Base-by-base conservation (phyloP, 2,888 invertebrate genomes). In the Acleris holmiana region DNA sequence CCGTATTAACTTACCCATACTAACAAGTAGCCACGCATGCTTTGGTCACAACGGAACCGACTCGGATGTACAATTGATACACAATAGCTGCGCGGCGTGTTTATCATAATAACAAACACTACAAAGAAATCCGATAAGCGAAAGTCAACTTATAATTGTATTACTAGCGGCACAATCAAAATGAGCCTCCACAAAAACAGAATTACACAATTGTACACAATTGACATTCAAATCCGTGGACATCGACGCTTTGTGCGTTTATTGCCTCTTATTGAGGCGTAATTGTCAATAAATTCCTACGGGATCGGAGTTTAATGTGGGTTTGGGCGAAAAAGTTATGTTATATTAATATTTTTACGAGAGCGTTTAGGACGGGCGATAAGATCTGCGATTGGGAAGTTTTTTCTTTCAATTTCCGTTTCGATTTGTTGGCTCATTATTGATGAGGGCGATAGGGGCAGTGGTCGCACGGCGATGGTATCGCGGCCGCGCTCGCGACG, bases 281-380 rank as follows among this genome's bases (percentile, higher is more conserved):
- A 92, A 92, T 92, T 92, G 91, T 89, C 91, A 91, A 92, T 92
- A 92, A 91, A 92, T 91, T 91, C 82, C 89, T 89, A 90, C 88
- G 90, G 91, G 92, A 91, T 87, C 84, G 85, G 84, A 87, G 83
- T 87, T 91, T 90, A 91, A 92, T 92, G 91, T 92, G 92, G 92
- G 92, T 91, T 91, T 92, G 89, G 87, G 91, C 90, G 88, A 75
- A 90, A 92, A 92, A 91, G 90, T 91, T 91, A 90, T 91, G 88
- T 92, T 92, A 92, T 92, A 92, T 92, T 92, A 92, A 92, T 92
- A 92, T 92, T 92, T 91, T 92, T 92, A 92, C 91, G 91, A 91
- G 91, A 92, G 80, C 91, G 89, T 91, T 92, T 92, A 92, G 90
- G 84, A 80, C 73, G 79, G 74, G 64, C 82, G 91, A 91, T 92